A percentile compares a stretch with the other conserved stretches of the same genome.
phyloP scores from a whole-genome alignment of 2,797 vertebrate genomes.

The Gouania willdenowi region DNA sequence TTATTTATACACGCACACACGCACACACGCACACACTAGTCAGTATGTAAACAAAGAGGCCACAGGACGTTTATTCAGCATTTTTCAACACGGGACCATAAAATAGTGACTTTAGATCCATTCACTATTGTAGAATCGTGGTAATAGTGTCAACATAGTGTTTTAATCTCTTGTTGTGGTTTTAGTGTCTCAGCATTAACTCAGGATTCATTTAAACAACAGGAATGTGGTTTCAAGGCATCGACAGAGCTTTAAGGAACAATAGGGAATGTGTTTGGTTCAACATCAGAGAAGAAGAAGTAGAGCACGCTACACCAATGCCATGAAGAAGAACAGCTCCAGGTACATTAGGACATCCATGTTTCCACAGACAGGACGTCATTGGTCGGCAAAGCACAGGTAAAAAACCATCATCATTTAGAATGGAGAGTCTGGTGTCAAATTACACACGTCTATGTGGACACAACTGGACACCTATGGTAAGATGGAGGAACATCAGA shows the following conservation, averaged over 20 bases:
- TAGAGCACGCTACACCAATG: conserved; percentile 58
- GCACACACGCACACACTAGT: too few relatives aligned
- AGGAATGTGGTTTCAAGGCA: conserved; percentile 64
- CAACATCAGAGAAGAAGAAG: conserved; percentile 26
- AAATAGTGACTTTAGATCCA: too few relatives aligned
- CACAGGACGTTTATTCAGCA: conserved; percentile 65
- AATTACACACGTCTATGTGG: too few relatives aligned
- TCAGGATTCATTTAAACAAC: conserved; percentile 38
- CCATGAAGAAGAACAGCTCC: conserved; percentile 56
- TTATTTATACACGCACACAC: conserved; percentile 6
- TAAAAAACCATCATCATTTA: too few relatives aligned
- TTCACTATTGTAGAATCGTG: too few relatives aligned
- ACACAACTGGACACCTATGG: too few relatives aligned
- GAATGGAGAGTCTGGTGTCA: too few relatives aligned
- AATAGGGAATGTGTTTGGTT: conserved; percentile 46
- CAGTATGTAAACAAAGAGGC: conserved; percentile 51
- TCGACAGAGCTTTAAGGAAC: conserved; percentile 49
- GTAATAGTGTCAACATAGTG: too few relatives aligned
- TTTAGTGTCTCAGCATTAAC: conserved; percentile 22
- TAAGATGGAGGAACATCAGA: too few relatives aligned
- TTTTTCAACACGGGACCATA: conserved; percentile 3
- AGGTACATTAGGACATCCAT: conserved; percentile 43
- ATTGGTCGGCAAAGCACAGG: too few relatives aligned
- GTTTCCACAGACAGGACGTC: too few relatives aligned
- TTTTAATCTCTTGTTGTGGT: too few relatives aligned